Evolutionary conservation across 2,797 vertebrate genomes (phyloP).

Genomic region (Cynodonichthys magdalenae): DNA sequence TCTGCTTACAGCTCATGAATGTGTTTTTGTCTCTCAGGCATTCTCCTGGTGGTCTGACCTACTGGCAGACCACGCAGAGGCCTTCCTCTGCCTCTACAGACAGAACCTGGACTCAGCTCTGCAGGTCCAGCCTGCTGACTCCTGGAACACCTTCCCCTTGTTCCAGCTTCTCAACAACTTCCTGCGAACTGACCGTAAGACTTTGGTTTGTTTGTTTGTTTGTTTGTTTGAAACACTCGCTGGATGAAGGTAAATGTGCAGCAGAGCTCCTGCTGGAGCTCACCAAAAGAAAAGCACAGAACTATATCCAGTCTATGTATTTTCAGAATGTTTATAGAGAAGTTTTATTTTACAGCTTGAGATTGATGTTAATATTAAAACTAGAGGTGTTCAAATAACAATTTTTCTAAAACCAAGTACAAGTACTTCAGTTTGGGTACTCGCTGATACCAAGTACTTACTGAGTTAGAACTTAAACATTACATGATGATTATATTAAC

Average conservation of each 20-base stretch:
- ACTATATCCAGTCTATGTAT: too few species aligned
- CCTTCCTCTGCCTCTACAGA: constrained; percentile 90
- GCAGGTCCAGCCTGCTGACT: constrained; percentile 89
- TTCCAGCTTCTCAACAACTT: constrained; percentile 97
- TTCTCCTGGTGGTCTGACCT: constrained; percentile 95
- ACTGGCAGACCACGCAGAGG: constrained; percentile 92
- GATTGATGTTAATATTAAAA: too few species aligned
- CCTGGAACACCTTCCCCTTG: constrained; percentile 95
- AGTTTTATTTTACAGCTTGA: too few species aligned
- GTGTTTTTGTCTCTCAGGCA: constrained; percentile 76
- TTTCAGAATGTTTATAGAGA: too few species aligned
- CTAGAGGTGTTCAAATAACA: too few species aligned
- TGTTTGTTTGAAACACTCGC: background rate
- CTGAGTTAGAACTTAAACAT: too few species aligned
- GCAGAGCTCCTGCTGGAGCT: background rate
- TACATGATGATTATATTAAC: too few species aligned
- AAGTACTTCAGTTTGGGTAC: too few species aligned
- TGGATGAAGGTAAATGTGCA: background rate
- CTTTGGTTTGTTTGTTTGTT: background rate
- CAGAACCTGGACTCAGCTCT: constrained; percentile 90
- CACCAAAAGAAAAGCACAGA: background rate
- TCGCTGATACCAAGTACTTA: too few species aligned
- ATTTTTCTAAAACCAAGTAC: too few species aligned
- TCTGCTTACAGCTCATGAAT: background rate
- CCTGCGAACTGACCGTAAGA: constrained; percentile 90